Evolutionary conservation across 2,888 invertebrate species (phyloP), one percentile per base, ranked within the genome.

Genomic region (Tanypteryx hageni): DNA sequence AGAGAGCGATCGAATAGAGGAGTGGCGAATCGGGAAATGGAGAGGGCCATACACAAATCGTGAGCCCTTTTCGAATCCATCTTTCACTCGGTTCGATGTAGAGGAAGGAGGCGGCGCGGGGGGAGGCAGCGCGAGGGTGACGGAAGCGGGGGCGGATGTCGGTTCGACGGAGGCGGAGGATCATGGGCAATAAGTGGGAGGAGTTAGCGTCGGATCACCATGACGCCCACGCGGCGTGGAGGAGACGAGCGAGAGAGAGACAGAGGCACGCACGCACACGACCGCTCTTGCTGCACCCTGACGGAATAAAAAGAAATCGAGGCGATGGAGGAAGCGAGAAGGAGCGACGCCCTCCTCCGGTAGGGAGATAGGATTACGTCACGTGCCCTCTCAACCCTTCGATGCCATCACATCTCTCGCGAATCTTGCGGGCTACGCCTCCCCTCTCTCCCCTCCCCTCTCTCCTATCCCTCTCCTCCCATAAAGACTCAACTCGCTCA

Each of bases 31-130:
- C 8, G 64, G n/a, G 64, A 16, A 16, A 64, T 7, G 1, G 76
- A 11, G 22, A 22, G 76, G 27, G 16, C n/a, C n/a, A 22, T 76
- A n/a, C 76, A 76, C 76, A 11, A 44, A 44, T 44, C 44, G 44
- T 44, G 44, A 44, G 44, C 44, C 44, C 44, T 44, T 76, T 76
- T 27, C 22, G 22, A 22, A 76, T 27, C 22, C 76, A 27, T 76
- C 76, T 27, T 76, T 76, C 76, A 76, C 76, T 76, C 14, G 22
- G 76, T 76, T 76, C 27, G 76, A 76, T 76, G 76, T 27, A 76
- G 76, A 76, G 27, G 76, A 76, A 22, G 76, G 13, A 27, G 76
- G 27, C 1, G 22, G 76, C 22, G 22, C 27, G 18, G 76, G 76
- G 22, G 76, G 44, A 44, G 44, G 44, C 5, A 5, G 44, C 1